These are phyloP conservation scores for Phragmatobia fuliginosa DNA, from an alignment of 2,888 invertebrate genomes.

Conservation along the genomic window DNA sequence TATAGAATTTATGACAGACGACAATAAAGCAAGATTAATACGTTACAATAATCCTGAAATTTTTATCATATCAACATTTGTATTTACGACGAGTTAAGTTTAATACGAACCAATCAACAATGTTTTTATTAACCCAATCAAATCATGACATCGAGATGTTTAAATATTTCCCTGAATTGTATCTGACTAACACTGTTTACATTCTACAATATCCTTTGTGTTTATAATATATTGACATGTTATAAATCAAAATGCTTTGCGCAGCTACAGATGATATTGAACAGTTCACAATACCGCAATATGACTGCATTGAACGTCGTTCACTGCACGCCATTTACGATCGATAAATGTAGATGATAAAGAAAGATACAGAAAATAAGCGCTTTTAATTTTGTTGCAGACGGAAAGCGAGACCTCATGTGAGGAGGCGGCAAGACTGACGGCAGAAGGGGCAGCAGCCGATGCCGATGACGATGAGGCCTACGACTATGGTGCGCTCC, in stretches of 20 bases:
- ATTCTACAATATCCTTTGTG: slow-evolving; percentile 4
- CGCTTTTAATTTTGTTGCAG: slow-evolving; percentile 78
- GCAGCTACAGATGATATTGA: not conserved
- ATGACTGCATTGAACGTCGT: slow-evolving; percentile 45
- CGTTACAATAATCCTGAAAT: slow-evolving; percentile 53
- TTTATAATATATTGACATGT: not conserved
- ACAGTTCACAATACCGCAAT: slow-evolving; percentile 43
- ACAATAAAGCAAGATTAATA: slow-evolving; percentile 63
- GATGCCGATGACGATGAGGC: slow-evolving; percentile 88
- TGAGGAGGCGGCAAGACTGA: slow-evolving; percentile 93
- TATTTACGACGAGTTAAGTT: slow-evolving; percentile 66
- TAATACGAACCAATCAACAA: slow-evolving; percentile 54
- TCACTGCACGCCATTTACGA: slow-evolving; percentile 50
- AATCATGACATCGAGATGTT: slow-evolving; percentile 25
- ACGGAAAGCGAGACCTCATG: slow-evolving; percentile 95
- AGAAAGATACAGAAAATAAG: slow-evolving; percentile 21
- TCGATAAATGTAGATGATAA: slow-evolving; percentile 17
- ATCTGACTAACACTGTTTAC: not conserved
- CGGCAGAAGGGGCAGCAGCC: slow-evolving; percentile 87
- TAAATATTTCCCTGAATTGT: slow-evolving; percentile 12
- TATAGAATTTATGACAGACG: slow-evolving; percentile 62
- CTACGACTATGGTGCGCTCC: slow-evolving; percentile 91
- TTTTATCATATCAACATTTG: slow-evolving; percentile 54
- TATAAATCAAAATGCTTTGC: not conserved
- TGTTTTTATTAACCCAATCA: slow-evolving; percentile 49